Base-by-base conservation (phyloP, 2,797 vertebrate genomes). In the Pygocentrus nattereri region DNA sequence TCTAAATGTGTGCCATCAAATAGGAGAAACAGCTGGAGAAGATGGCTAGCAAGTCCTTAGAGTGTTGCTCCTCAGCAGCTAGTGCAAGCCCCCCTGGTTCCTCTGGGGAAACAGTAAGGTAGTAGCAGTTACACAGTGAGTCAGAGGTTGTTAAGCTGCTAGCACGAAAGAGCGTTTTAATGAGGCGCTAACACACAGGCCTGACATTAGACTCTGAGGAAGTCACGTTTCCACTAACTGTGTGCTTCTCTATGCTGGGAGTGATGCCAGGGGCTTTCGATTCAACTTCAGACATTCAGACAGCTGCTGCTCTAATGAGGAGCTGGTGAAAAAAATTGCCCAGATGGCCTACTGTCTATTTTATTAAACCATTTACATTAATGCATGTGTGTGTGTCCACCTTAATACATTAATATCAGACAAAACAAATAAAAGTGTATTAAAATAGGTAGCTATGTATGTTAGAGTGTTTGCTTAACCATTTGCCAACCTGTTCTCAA, bases 271-370 rank as follows among this genome's bases (percentile, higher is more conserved):
- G 47, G 72, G 34, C 21, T 49, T 81, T 69, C 13, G 69, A 4
- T 59, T 75, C 41, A n/a, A 15, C 71, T 73, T 73, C 67, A 71
- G 72, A 61, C 23, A 25, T 18, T 47, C 56, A 62, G n/a, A 62
- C 56, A 75, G 56, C 56, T 61, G 73, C 73, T 47, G 47, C 23
- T 34, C 13, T 75, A 75, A 75, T 75, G 56, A 75, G 73, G 34
- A 61, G 15, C n/a, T 62, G 56, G 5, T 61, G 25, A 41, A 27
- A 30, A 47, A 31, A 54, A 15, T 11, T 56, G 18, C 69, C 19
- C 30, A 54, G 19, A 73, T 31, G 30, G 21, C 38, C 16, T 62
- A 23, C 72, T 25, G 16, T 30, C 2, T 11, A 38, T 69, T 31
- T 64, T 64, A 30, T 64, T 64, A 64, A 58, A 58, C n/a, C 49